phyloP scores from a whole-genome alignment of 53 echinoderm and acorn worm genomes.

The Holothuria scabra region DNA sequence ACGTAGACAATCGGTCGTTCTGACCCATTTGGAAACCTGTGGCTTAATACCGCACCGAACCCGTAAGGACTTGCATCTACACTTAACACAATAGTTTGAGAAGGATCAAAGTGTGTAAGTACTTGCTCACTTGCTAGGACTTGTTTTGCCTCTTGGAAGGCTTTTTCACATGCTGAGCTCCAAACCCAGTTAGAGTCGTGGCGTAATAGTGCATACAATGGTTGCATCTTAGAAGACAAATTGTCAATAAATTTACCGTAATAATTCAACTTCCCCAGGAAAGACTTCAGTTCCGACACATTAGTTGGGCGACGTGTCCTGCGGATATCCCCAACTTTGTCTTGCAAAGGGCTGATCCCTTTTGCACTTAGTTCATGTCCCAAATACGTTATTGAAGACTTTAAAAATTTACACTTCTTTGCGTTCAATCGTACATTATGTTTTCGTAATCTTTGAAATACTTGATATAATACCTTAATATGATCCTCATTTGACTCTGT shows the following conservation, averaged over 20 bases:
- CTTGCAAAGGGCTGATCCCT: too few species aligned
- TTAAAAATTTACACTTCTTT: too few species aligned
- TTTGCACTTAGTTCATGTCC: too few species aligned
- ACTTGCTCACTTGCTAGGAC: constrained; percentile 24
- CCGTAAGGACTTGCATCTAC: constrained; percentile 61
- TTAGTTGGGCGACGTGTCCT: neutral
- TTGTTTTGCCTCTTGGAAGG: constrained; percentile 55
- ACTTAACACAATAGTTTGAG: constrained; percentile 17
- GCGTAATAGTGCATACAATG: constrained; percentile 52
- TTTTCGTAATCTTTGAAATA: too few species aligned
- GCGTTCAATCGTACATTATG: too few species aligned
- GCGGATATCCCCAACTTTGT: too few species aligned
- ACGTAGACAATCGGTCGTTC: constrained; percentile 64
- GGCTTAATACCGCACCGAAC: constrained; percentile 58
- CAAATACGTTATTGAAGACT: too few species aligned
- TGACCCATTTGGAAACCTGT: constrained; percentile 54
- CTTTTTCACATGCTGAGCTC: constrained; percentile 60
- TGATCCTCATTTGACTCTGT: neutral
- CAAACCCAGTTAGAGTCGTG: constrained; percentile 54
- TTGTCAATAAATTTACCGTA: constrained; percentile 68
- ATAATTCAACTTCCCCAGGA: constrained; percentile 60
- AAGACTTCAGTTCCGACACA: constrained; percentile 61
- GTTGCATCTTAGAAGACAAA: constrained; percentile 56
- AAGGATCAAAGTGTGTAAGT: constrained; percentile 57
- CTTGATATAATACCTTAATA: too few species aligned